A percentile compares a stretch with the other conserved stretches of the same genome.
Evolutionary conservation across 2,113 vertebrate species (phyloP).

Genomic region (Brachyhypopomus gauderio): DNA sequence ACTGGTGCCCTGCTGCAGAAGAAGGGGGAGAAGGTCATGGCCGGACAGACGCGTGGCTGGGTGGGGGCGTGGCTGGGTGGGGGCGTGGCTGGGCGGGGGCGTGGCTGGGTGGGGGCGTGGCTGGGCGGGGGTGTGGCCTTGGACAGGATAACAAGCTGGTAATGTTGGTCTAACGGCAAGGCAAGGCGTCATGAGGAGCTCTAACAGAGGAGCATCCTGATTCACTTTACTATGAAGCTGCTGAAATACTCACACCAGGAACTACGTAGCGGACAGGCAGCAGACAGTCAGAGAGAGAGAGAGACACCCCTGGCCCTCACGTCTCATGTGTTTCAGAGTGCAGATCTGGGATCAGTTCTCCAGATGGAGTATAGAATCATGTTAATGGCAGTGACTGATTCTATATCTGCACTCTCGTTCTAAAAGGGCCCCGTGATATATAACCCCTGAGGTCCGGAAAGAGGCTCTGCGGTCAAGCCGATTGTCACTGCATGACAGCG

Average conservation of each 20-base stretch:
- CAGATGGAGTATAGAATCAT: not conserved
- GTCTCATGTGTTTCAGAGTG: not conserved
- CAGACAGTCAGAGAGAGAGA: not conserved
- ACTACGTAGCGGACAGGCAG: not conserved
- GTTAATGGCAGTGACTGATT: constrained; percentile 1
- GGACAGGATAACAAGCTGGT: not conserved
- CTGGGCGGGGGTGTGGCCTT: not conserved
- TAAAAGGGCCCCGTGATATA: constrained; percentile 11
- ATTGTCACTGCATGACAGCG: constrained; percentile 18
- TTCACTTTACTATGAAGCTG: too few relatives aligned
- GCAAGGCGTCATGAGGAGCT: not conserved
- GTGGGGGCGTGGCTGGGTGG: too few relatives aligned
- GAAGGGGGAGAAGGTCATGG: too few relatives aligned
- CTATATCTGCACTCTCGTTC: not conserved
- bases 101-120: too few relatives aligned
- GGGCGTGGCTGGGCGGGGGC: too few relatives aligned
- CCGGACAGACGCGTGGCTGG: too few relatives aligned
- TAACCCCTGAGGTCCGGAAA: constrained; percentile 24
- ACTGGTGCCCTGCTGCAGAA: constrained; percentile 37
- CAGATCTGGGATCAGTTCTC: constrained; percentile 5
- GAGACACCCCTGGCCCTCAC: not conserved
- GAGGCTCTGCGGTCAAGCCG: constrained; percentile 23
- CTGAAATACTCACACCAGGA: not conserved
- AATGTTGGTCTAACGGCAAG: not conserved
- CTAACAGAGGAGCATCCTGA: not conserved